Percentiles rank a stretch among this genome's conserved stretches.
These are phyloP conservation scores for Cyprinodon variegatus DNA, from an alignment of 2,113 vertebrate genomes.

Conservation along the genomic window DNA sequence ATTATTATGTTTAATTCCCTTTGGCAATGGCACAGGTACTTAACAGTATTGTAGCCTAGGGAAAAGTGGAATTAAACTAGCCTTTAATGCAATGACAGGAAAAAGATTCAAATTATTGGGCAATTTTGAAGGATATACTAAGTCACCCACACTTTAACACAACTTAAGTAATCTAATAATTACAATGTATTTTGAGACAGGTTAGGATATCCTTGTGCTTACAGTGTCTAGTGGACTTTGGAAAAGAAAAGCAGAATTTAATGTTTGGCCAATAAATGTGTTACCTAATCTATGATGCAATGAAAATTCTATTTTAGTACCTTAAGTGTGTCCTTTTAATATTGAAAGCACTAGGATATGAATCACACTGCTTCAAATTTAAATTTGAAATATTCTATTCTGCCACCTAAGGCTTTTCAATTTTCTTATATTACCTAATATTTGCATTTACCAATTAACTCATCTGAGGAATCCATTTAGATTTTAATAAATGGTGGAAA, in stretches of 20 bases:
- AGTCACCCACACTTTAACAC: too few relatives aligned
- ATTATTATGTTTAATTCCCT: conserved; percentile 3
- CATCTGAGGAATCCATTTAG: conserved; percentile 9
- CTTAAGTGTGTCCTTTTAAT: background rate
- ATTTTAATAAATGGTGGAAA: background rate
- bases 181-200: too few relatives aligned
- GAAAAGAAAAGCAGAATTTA: background rate
- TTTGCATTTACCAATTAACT: conserved; percentile 22
- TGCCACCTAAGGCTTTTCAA: conserved; percentile 23
- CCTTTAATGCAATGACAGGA: background rate
- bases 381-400: background rate
- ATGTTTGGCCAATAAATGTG: conserved; percentile 18
- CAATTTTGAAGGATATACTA: too few relatives aligned
- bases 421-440: conserved; percentile 5
- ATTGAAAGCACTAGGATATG: background rate
- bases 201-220: too few relatives aligned
- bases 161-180: too few relatives aligned
- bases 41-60: conserved; percentile 15
- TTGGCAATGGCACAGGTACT: conserved; percentile 42
- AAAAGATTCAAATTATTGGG: too few relatives aligned
- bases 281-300: background rate
- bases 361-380: background rate
- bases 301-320: background rate
- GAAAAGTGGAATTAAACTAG: conserved; percentile 41
- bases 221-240: too few relatives aligned